Evolutionary conservation across 1,140 invertebrate species (phyloP).

Genomic region (Megalonaias nervosa): DNA sequence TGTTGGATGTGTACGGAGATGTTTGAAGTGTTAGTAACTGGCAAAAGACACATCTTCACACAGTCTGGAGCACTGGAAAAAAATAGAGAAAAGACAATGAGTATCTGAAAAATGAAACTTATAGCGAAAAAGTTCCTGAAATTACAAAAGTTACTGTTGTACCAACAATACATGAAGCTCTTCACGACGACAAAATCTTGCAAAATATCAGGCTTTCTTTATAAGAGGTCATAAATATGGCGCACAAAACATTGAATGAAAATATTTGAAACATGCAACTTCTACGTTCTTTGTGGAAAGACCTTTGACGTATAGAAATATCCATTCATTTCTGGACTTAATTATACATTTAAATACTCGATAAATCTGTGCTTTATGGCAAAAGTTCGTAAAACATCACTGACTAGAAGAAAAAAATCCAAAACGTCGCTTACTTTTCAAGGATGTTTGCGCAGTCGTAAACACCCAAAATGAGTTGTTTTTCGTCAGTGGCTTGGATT

Average conservation of each 20-base stretch:
- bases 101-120: neutral
- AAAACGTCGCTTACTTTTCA: slow-evolving; percentile 26
- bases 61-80: slow-evolving; percentile 56
- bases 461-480: slow-evolving; percentile 16
- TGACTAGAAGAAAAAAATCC: no score
- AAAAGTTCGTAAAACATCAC: no score
- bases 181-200: neutral
- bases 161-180: neutral
- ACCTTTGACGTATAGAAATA: no score
- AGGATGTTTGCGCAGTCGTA: slow-evolving; percentile 27
- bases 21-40: slow-evolving; percentile 40
- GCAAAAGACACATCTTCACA: slow-evolving; percentile 63
- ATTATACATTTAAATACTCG: no score
- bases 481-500: slow-evolving; percentile 20
- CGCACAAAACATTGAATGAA: neutral
- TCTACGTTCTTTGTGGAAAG: no score
- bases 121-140: neutral
- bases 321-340: no score
- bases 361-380: no score
- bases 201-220: no score
- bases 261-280: no score
- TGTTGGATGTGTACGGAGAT: slow-evolving; percentile 62
- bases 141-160: neutral
- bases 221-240: neutral
- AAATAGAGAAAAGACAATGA: neutral